Base-by-base conservation (phyloP, 2,797 vertebrate species). In the Thamnophis elegans region DNA sequence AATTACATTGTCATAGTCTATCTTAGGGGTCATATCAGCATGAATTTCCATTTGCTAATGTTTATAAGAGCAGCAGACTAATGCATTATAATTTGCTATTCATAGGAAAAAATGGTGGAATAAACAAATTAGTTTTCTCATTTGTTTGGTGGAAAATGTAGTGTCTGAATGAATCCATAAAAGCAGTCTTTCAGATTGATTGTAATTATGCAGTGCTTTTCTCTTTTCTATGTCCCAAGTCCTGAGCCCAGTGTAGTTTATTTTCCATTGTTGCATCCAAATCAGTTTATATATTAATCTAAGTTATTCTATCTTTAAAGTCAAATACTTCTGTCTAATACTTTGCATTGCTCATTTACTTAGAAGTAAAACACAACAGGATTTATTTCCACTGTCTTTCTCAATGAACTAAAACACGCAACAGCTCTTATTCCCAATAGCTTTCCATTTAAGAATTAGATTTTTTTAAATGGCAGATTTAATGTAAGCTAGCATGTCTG, bases 201-300 rank as follows among this genome's bases (percentile, higher is more conserved):
- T 10, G 0, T 60, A 78, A 54, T 6, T 94, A 12, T 87, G 59
- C 88, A 47, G 87, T 89, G 91, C 53, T 0, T 91, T 92, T 88
- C 87, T 36, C 26, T 90, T 93, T 92, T 47, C 42, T 87, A 10
- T 55, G 13, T 56, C 47, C 68, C 16, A 59, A 91, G 53, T 10
- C 14, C 6, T 59, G 22, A 78, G n/a, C 25, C 87, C 92, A 93
- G 55, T 16, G 16, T 94, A 92, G 59, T 93, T 92, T 94, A 26
- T 88, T 12, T 93, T 88, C 47, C 25, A 91, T 2, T 88, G 82
- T 28, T 2, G 82, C 13, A 1, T 54, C 62, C 47, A 93, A 54
- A 94, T 87, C 73, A 47, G 25, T 0, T 0, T 32, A 36, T 0
- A 8, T 65, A 62, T 16, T 18, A 53, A 10, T 58, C 4, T 11